Conservation (phyloP, 2,113 vertebrate species). For the Brachypteracias leptosomus region DNA sequence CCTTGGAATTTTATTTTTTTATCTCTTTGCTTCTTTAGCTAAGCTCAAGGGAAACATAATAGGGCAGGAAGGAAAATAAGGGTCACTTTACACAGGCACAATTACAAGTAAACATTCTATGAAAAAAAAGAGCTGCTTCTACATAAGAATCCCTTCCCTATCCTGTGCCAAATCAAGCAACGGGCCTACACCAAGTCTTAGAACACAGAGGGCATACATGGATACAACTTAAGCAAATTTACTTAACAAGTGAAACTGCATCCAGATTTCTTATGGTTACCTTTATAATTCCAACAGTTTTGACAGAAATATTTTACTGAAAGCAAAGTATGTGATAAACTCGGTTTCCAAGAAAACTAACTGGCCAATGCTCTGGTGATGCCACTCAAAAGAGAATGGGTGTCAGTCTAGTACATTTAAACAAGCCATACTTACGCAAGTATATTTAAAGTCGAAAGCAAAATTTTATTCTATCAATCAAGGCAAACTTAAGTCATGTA, state of each 20-base stretch:
- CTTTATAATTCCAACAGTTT: background rate
- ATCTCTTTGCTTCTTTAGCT: background rate
- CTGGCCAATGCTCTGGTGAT: background rate
- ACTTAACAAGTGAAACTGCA: background rate
- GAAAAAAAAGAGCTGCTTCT: background rate
- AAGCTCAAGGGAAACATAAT: background rate
- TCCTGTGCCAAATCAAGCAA: constrained; percentile 21
- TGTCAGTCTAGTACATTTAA: background rate
- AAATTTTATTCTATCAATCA: background rate
- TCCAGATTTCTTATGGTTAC: background rate
- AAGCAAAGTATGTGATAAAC: background rate
- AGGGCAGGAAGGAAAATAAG: background rate
- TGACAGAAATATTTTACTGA: background rate
- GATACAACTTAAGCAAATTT: background rate
- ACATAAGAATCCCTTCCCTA: background rate
- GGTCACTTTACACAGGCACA: background rate
- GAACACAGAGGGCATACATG: background rate
- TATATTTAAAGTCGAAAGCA: background rate
- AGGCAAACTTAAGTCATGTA: background rate
- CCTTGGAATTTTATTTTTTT: background rate
- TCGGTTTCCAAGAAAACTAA: background rate
- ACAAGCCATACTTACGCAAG: background rate
- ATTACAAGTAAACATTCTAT: background rate
- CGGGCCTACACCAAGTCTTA: background rate
- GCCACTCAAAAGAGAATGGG: background rate